Percentiles rank a stretch among this genome's conserved stretches.
Conservation (phyloP, 2,888 invertebrate species). For the Aspidapion aeneum region DNA sequence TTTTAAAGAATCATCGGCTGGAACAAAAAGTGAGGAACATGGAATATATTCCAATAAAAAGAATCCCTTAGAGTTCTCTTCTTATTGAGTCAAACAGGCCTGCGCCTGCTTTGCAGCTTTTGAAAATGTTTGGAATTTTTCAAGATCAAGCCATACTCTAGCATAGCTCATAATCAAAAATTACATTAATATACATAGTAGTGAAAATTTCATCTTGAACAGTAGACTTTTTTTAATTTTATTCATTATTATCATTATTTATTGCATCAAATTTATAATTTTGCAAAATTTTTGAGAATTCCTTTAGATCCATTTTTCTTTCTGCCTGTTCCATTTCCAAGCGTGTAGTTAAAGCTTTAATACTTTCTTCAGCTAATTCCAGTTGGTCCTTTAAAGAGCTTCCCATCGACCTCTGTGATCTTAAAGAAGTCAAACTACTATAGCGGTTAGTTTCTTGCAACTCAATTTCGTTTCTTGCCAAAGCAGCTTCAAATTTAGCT, state of each 20-base stretch:
- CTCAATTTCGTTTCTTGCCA: slow-evolving; percentile 56
- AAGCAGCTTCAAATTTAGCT: slow-evolving; percentile 54
- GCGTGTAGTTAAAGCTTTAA: slow-evolving; percentile 61
- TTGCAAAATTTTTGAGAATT: slow-evolving; percentile 42
- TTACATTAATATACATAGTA: too few relatives aligned
- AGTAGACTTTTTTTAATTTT: too few relatives aligned
- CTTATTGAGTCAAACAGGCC: too few relatives aligned
- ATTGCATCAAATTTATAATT: neutral
- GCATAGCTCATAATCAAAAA: too few relatives aligned
- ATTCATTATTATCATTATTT: neutral
- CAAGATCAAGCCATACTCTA: too few relatives aligned
- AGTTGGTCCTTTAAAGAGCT: slow-evolving; percentile 44
- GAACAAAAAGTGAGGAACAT: slow-evolving; percentile 14
- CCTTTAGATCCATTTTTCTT: slow-evolving; percentile 57
- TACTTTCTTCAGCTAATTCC: slow-evolving; percentile 63
- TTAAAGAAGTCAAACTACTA: neutral
- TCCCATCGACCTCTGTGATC: slow-evolving; percentile 4
- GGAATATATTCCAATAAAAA: slow-evolving; percentile 23
- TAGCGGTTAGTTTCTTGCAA: slow-evolving; percentile 31
- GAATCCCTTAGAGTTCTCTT: slow-evolving; percentile 3
- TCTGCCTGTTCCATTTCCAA: slow-evolving; percentile 62
- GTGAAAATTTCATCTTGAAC: too few relatives aligned
- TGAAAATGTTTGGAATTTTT: too few relatives aligned
- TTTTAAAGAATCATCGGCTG: slow-evolving; percentile 23
- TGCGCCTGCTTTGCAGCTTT: too few relatives aligned